These are phyloP conservation scores for Ooceraea biroi DNA, from an alignment of 1,140 invertebrate species.

Conservation along the genomic window DNA sequence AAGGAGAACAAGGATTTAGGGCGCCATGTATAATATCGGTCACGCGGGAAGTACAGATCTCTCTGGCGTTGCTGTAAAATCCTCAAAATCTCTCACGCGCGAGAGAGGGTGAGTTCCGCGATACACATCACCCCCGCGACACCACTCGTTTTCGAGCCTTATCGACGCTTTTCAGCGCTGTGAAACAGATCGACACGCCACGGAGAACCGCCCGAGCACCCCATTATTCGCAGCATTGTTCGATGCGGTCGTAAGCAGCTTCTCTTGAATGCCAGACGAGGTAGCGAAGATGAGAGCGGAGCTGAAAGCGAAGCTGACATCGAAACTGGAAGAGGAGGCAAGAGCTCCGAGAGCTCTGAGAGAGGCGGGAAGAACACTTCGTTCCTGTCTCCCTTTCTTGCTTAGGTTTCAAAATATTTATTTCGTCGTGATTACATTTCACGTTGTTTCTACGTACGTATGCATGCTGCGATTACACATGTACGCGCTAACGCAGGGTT, in stretches of 20 bases:
- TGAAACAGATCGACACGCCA: constrained; percentile 1
- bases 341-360: neutral
- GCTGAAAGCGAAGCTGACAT: neutral
- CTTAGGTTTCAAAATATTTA: constrained; percentile 71
- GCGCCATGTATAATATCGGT: too few species aligned
- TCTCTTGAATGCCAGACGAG: too few species aligned
- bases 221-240: neutral
- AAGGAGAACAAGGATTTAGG: neutral
- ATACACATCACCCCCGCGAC: neutral
- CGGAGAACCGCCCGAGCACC: neutral
- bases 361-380: neutral
- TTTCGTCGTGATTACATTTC: constrained; percentile 66
- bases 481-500: constrained; percentile 42
- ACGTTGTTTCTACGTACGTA: constrained; percentile 46
- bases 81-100: constrained; percentile 13
- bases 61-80: neutral
- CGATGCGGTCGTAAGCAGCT: neutral
- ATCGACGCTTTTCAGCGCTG: neutral
- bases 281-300: too few species aligned
- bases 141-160: neutral
- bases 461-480: constrained; percentile 48
- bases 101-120: neutral
- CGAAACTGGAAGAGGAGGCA: neutral
- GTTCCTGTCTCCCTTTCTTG: neutral
- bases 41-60: neutral